Evolutionary conservation across 2,888 invertebrate genomes (phyloP).

Genomic region (Germaria angustata): DNA sequence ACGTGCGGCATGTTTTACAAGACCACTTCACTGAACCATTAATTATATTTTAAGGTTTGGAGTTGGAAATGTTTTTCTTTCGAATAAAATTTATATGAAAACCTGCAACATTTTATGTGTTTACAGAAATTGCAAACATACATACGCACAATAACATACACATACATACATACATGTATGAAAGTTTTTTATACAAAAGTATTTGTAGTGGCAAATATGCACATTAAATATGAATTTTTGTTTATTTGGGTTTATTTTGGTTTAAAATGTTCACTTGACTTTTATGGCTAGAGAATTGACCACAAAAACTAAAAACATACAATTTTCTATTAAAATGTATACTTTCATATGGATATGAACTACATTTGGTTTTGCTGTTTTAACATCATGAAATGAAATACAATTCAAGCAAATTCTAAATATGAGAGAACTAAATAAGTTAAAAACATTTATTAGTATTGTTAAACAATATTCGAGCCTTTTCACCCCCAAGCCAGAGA

Average conservation of each 20-base stretch:
- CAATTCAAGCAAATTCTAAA: slow-evolving; percentile 13
- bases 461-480: background rate
- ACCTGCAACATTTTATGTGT: background rate
- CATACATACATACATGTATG: background rate
- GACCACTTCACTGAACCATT: slow-evolving; percentile 59
- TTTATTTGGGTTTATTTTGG: slow-evolving; percentile 13
- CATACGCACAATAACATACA: background rate
- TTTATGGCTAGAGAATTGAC: slow-evolving; percentile 54
- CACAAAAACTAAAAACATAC: slow-evolving; percentile 51
- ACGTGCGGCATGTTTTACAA: slow-evolving; percentile 60
- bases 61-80: slow-evolving; percentile 42
- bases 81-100: slow-evolving; percentile 30
- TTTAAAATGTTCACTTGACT: slow-evolving; percentile 50
- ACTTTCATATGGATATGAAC: background rate
- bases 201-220: background rate
- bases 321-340: slow-evolving; percentile 9
- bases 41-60: slow-evolving; percentile 60
- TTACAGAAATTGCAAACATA: background rate
- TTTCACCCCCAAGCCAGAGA: background rate
- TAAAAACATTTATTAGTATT: slow-evolving; percentile 32
- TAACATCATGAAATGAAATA: slow-evolving; percentile 22
- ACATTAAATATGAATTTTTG: slow-evolving; percentile 15
- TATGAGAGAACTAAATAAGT: background rate
- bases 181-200: background rate
- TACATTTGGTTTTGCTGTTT: slow-evolving; percentile 1